Conservation (phyloP, 2,888 invertebrate genomes). For the Mantis religiosa region DNA sequence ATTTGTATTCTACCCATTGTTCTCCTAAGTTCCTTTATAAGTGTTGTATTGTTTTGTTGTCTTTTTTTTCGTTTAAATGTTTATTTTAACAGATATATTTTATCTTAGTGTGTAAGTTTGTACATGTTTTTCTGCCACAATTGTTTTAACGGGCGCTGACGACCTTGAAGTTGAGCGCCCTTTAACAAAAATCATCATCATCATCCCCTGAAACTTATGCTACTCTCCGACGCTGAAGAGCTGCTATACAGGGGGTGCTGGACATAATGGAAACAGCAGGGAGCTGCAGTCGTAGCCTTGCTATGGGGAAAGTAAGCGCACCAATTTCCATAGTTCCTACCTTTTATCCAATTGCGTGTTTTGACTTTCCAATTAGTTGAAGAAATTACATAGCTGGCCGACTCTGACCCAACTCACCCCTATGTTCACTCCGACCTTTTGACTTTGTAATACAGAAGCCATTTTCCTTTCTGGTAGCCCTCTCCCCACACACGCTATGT, state of each 20-base stretch:
- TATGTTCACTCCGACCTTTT: constrained; percentile 15
- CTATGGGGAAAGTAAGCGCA: neutral
- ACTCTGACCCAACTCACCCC: neutral
- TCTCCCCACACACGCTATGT: neutral
- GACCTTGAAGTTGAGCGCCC: no score
- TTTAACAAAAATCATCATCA: no score
- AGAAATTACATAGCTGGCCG: constrained; percentile 37
- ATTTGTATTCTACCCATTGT: no score
- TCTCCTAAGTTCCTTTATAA: no score
- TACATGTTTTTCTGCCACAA: no score
- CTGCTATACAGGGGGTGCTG: neutral
- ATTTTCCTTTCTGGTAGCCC: constrained; percentile 17
- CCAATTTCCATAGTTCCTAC: neutral
- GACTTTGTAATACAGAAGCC: constrained; percentile 20
- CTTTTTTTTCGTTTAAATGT: no score
- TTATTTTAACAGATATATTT: no score
- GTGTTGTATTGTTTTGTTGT: no score
- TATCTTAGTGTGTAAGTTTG: no score
- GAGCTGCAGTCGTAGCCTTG: neutral
- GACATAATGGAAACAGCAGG: neutral
- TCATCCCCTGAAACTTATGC: no score
- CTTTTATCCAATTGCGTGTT: constrained; percentile 31
- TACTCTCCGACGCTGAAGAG: no score
- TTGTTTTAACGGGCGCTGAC: no score
- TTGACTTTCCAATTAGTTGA: constrained; percentile 42